A percentile compares a stretch with the other conserved stretches of the same genome.
These are phyloP conservation scores for Neolamprologus hecqui DNA, from an alignment of 2,113 vertebrate species.

Conservation along the genomic window DNA sequence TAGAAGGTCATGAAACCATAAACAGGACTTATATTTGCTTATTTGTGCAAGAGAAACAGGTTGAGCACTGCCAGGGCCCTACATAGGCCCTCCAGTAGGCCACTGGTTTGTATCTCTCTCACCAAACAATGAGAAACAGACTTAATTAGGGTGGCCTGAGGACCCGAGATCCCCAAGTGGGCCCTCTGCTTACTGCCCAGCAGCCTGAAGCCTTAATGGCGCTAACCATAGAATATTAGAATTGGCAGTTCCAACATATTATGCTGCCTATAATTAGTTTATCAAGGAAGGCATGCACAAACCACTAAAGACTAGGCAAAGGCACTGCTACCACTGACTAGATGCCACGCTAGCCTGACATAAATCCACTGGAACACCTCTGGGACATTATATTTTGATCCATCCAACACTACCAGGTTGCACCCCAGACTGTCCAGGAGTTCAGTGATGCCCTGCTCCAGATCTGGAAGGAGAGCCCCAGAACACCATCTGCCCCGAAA, in stretches of 20 bases:
- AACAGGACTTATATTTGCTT: background rate
- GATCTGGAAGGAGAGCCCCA: background rate
- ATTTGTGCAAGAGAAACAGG: background rate
- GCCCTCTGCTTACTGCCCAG: background rate
- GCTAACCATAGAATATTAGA: background rate
- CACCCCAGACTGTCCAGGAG: background rate
- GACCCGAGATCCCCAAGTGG: background rate
- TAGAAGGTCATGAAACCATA: background rate
- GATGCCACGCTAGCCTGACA: accelerated
- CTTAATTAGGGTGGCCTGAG: background rate
- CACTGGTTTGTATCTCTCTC: background rate
- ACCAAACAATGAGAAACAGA: background rate
- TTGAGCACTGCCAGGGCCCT: background rate
- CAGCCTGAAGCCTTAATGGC: background rate
- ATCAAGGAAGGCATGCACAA: background rate
- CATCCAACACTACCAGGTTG: background rate
- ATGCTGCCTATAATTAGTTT: background rate
- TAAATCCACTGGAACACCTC: background rate
- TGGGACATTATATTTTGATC: background rate
- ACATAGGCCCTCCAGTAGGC: background rate
- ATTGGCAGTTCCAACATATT: background rate
- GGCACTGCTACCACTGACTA: background rate
- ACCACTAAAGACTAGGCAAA: background rate
- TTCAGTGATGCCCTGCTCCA: background rate
- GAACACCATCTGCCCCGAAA: background rate